Conservation (phyloP, 64 coral and sea anemone species). For the Actinia tenebrosa region DNA sequence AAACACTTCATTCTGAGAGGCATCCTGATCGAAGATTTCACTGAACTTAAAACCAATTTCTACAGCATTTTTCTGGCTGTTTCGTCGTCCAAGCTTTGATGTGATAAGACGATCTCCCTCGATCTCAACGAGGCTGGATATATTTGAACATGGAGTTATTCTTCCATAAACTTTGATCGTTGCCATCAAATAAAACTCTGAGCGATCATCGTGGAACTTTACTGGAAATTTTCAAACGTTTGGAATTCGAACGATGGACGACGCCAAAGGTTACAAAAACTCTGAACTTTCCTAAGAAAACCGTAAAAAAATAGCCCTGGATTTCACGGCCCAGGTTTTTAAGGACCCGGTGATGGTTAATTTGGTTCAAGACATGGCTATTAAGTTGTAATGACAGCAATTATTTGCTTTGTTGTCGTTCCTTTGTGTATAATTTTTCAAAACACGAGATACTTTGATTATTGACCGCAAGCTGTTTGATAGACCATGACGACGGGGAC, state of each 20-base stretch:
- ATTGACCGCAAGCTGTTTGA: not conserved
- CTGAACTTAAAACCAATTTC: conserved; percentile 28
- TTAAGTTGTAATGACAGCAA: conserved; percentile 1
- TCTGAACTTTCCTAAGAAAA: not conserved
- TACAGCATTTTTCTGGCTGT: not conserved
- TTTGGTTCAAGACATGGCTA: not conserved
- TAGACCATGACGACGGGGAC: not conserved
- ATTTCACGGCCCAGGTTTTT: not conserved
- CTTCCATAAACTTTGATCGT: conserved; percentile 57
- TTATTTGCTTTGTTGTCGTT: conserved; percentile 20
- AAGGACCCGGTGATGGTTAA: not conserved
- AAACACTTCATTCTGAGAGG: conserved; percentile 34
- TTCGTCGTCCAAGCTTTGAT: not conserved
- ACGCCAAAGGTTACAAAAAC: not conserved
- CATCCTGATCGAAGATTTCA: conserved; percentile 20
- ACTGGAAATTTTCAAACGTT: not conserved
- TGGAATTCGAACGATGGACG: not conserved
- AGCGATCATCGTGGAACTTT: not conserved
- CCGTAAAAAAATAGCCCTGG: too few relatives aligned
- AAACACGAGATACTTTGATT: not conserved
- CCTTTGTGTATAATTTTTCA: not conserved
- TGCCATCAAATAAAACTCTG: conserved; percentile 8
- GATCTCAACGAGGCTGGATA: not conserved
- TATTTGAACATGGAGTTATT: conserved; percentile 13
- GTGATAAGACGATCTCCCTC: not conserved